Conservation (phyloP, 2,888 invertebrate genomes). For the Autographa pulchrina region DNA sequence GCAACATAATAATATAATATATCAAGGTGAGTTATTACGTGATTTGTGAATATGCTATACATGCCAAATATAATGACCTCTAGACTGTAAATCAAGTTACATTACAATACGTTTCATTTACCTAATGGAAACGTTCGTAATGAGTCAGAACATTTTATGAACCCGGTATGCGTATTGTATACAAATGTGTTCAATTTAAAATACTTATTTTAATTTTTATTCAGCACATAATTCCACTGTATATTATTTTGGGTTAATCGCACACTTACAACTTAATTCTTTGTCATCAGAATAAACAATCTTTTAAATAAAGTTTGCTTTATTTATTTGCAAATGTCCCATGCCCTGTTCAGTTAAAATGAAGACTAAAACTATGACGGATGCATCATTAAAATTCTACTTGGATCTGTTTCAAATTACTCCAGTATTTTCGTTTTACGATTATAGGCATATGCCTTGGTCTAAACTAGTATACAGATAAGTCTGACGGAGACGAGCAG, state of each 20-base stretch:
- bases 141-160: slow-evolving; percentile 59
- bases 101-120: slow-evolving; percentile 55
- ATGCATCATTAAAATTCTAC: slow-evolving; percentile 46
- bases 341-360: slow-evolving; percentile 19
- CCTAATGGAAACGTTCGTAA: slow-evolving; percentile 61
- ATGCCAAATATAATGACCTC: slow-evolving; percentile 23
- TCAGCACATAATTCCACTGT: neutral
- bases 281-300: neutral
- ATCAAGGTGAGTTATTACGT: slow-evolving; percentile 65
- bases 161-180: slow-evolving; percentile 52
- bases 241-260: neutral
- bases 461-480: slow-evolving; percentile 21
- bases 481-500: slow-evolving; percentile 39
- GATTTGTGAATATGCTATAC: slow-evolving; percentile 43
- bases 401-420: slow-evolving; percentile 53
- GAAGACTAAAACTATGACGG: slow-evolving; percentile 30
- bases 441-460: slow-evolving; percentile 38
- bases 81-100: slow-evolving; percentile 17
- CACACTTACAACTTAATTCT: neutral
- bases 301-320: slow-evolving; percentile 8
- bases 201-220: slow-evolving; percentile 9
- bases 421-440: slow-evolving; percentile 52
- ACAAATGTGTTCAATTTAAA: slow-evolving; percentile 58
- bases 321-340: slow-evolving; percentile 20
- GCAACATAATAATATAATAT: slow-evolving; percentile 34